These are phyloP conservation scores for Trisateles emortualis DNA, from an alignment of 2,888 invertebrate genomes.

Conservation along the genomic window DNA sequence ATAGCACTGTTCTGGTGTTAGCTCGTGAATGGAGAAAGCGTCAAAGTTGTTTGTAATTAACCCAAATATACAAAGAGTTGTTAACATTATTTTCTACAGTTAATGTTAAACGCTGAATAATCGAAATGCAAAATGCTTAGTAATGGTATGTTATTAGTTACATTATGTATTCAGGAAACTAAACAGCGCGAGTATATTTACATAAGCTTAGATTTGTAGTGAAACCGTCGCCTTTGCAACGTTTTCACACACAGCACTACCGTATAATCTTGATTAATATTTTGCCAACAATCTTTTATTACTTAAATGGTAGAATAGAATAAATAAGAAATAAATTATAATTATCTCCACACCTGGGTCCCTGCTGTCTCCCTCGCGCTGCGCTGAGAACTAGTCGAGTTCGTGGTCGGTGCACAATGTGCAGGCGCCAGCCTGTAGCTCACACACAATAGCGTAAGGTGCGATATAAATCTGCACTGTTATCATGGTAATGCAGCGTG, in stretches of 20 bases:
- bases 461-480: slow-evolving; percentile 15
- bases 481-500: slow-evolving; percentile 32
- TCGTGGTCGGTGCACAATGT: slow-evolving; percentile 8
- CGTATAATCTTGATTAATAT: slow-evolving; percentile 35
- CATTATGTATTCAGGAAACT: slow-evolving; percentile 3
- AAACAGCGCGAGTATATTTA: slow-evolving; percentile 3
- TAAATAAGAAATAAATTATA: slow-evolving; percentile 42
- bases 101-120: not conserved
- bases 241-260: slow-evolving; percentile 3
- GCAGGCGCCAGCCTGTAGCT: not conserved
- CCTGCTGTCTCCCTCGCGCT: slow-evolving; percentile 10
- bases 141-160: not conserved
- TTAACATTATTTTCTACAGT: not conserved
- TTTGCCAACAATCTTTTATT: slow-evolving; percentile 22
- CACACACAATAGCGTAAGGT: slow-evolving; percentile 4
- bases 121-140: not conserved
- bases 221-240: not conserved
- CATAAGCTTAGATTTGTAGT: slow-evolving; percentile 6
- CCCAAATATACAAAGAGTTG: slow-evolving; percentile 8
- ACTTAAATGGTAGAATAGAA: slow-evolving; percentile 21
- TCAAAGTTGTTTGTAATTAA: slow-evolving; percentile 1
- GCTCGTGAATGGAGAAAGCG: slow-evolving; percentile 7
- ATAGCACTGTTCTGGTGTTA: not conserved
- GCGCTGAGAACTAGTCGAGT: too few species aligned
- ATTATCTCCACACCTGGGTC: slow-evolving; percentile 19